A percentile compares a stretch with the other conserved stretches of the same genome.
Evolutionary conservation across 1,140 invertebrate species (phyloP).

Genomic region (Dreissena rostriformis): DNA sequence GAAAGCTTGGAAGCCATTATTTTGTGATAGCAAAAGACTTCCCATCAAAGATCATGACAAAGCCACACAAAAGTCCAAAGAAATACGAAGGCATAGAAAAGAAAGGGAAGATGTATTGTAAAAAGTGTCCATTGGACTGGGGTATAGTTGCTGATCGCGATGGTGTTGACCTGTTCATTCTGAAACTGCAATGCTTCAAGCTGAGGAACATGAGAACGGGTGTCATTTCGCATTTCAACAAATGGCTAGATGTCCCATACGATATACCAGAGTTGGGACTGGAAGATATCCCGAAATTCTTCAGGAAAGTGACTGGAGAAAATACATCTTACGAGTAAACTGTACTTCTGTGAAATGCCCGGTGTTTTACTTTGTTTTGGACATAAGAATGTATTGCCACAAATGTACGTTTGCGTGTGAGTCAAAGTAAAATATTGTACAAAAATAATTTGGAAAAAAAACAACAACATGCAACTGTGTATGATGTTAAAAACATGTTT

Average conservation of each 20-base stretch:
- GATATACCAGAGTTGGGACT: conserved; percentile 5
- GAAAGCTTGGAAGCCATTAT: background rate
- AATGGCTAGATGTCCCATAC: conserved; percentile 38
- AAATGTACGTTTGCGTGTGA: too few relatives aligned
- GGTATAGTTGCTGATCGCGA: conserved; percentile 16
- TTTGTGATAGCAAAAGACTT: conserved; percentile 39
- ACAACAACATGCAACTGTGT: too few relatives aligned
- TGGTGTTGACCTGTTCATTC: background rate
- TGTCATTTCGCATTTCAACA: background rate
- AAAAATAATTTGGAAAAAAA: too few relatives aligned
- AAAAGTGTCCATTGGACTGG: conserved; percentile 48
- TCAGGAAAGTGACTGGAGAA: background rate
- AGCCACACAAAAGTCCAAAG: conserved; percentile 28
- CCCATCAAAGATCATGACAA: conserved; percentile 12
- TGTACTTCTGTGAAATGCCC: too few relatives aligned
- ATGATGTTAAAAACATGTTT: too few relatives aligned
- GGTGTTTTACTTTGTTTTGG: too few relatives aligned
- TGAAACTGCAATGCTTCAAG: conserved; percentile 35
- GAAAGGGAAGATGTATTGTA: conserved; percentile 51
- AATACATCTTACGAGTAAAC: too few relatives aligned
- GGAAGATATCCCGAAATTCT: conserved; percentile 15
- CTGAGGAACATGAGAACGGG: background rate
- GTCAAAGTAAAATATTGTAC: too few relatives aligned
- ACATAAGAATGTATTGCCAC: too few relatives aligned
- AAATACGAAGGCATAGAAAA: conserved; percentile 24